A percentile compares a stretch with the other conserved stretches of the same genome.
phyloP scores from a whole-genome alignment of 2,888 invertebrate genomes.

The Mactromeris polynyma region DNA sequence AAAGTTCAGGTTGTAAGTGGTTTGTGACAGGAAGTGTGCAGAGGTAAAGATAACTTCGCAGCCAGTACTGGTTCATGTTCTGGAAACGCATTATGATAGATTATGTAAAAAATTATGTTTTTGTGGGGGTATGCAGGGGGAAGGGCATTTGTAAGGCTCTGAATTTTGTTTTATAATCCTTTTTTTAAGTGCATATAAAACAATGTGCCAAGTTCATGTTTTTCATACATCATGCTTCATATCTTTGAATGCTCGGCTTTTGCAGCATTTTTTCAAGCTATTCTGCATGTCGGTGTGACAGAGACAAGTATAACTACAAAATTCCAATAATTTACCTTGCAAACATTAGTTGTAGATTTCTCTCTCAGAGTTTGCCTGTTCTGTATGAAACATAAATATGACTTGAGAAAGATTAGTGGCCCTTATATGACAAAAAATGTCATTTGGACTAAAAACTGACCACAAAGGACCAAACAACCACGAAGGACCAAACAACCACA shows the following conservation, averaged over 20 bases:
- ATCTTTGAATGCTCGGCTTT: neutral
- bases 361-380: neutral
- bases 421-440: no score
- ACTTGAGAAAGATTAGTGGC: no score
- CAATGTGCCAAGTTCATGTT: neutral
- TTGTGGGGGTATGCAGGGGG: neutral
- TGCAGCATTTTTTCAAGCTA: neutral
- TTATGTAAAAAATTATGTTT: neutral
- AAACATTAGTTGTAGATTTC: neutral
- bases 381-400: no score
- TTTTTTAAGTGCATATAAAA: neutral
- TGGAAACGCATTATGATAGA: neutral
- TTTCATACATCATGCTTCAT: neutral
- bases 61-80: neutral
- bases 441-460: no score
- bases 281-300: neutral
- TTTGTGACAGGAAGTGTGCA: neutral
- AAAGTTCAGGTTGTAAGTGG: conserved; percentile 10
- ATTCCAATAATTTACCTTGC: neutral
- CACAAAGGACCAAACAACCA: no score
- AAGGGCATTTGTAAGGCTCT: neutral
- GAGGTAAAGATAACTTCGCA: neutral
- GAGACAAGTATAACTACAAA: neutral
- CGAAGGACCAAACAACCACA: no score
- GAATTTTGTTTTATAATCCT: neutral